These are phyloP conservation scores for Chaenodraco wilsoni DNA, from an alignment of 2,797 vertebrate genomes.

Conservation along the genomic window DNA sequence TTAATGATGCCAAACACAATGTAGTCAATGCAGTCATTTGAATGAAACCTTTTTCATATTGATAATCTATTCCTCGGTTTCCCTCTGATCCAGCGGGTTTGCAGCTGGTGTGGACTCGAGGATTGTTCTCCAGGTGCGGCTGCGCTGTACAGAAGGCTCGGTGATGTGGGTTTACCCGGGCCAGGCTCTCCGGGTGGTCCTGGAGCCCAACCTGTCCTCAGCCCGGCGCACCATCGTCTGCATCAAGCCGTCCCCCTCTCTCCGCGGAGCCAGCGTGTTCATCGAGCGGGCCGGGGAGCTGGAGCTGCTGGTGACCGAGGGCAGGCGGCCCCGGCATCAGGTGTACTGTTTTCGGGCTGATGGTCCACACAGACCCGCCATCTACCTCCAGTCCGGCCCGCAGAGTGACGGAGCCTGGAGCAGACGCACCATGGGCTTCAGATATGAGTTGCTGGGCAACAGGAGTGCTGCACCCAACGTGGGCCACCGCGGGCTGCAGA, in stretches of 20 bases:
- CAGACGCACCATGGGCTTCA: constrained; percentile 80
- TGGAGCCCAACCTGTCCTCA: constrained; percentile 83
- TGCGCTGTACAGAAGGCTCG: constrained; percentile 84
- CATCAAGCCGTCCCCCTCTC: constrained; percentile 79
- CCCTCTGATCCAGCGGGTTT: constrained; percentile 73
- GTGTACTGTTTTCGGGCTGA: constrained; percentile 82
- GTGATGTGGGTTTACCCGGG: constrained; percentile 85
- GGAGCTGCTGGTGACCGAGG: constrained; percentile 74
- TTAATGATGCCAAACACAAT: not conserved
- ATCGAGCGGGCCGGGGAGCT: constrained; percentile 79
- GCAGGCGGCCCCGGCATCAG: constrained; percentile 49
- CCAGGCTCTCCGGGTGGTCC: constrained; percentile 80
- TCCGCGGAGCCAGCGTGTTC: constrained; percentile 81
- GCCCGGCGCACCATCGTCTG: constrained; percentile 71
- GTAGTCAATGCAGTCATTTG: not conserved
- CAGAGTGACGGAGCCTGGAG: constrained; percentile 71
- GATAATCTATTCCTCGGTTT: not conserved
- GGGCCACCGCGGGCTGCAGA: constrained; percentile 55
- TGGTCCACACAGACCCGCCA: constrained; percentile 60
- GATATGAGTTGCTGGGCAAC: constrained; percentile 83
- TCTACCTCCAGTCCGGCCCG: constrained; percentile 85
- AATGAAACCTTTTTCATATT: too few species aligned
- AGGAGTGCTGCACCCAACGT: constrained; percentile 52
- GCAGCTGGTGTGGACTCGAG: constrained; percentile 68
- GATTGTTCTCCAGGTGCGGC: constrained; percentile 83